phyloP scores from a whole-genome alignment of 1,140 invertebrate species.

The Sycobia sp. region DNA sequence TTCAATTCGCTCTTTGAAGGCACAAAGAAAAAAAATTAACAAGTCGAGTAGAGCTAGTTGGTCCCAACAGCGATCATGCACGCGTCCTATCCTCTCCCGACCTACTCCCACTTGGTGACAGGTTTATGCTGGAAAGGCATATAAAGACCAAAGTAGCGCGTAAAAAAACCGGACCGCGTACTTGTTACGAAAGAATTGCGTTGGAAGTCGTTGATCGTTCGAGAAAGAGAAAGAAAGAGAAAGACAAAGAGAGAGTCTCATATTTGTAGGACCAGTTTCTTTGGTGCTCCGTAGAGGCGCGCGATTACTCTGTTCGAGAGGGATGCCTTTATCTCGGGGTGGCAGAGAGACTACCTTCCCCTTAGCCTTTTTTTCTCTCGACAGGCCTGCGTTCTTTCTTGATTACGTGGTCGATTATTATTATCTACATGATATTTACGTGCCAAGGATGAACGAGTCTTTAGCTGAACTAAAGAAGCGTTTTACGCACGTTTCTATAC shows the following conservation, averaged over 20 bases:
- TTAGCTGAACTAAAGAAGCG: too few species aligned
- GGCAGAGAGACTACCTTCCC: background rate
- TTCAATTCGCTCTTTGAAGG: too few species aligned
- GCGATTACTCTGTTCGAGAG: background rate
- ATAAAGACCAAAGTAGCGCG: too few species aligned
- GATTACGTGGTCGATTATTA: conserved; percentile 29
- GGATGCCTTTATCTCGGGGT: conserved; percentile 25
- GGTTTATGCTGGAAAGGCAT: too few species aligned
- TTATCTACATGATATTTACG: conserved; percentile 23
- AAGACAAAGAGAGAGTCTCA: background rate
- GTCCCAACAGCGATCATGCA: too few species aligned
- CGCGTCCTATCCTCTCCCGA: too few species aligned
- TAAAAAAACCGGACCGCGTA: conserved; percentile 15
- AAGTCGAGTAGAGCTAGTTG: too few species aligned
- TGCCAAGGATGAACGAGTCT: too few species aligned
- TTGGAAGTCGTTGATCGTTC: conserved; percentile 25
- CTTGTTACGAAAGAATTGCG: conserved; percentile 12
- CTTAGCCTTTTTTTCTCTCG: background rate
- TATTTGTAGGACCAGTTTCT: conserved; percentile 24
- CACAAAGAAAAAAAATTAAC: too few species aligned
- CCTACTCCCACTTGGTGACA: too few species aligned
- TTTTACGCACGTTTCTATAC: conserved; percentile 7
- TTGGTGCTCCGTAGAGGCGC: background rate
- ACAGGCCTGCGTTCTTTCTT: too few species aligned
- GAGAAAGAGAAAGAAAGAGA: background rate